phyloP scores from a whole-genome alignment of 2,888 invertebrate genomes.

The Mechanitis messenoides region DNA sequence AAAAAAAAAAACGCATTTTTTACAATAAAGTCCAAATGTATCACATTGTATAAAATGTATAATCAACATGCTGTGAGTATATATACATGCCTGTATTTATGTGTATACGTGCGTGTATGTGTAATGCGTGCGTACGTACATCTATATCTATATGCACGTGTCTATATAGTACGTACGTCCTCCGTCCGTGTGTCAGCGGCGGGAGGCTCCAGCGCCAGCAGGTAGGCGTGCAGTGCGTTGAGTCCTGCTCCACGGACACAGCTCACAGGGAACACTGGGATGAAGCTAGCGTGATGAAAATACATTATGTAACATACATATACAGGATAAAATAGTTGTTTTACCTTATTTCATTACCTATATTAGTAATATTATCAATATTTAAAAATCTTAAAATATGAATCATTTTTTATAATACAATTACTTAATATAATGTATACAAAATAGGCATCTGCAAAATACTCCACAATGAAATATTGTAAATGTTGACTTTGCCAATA shows the following conservation, averaged over 20 bases:
- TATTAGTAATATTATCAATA: too few relatives aligned
- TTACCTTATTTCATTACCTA: too few relatives aligned
- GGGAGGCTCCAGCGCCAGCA: slow-evolving; percentile 86
- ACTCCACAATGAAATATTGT: too few relatives aligned
- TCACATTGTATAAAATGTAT: too few relatives aligned
- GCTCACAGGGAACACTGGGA: slow-evolving; percentile 91
- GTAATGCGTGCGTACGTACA: neutral
- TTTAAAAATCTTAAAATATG: too few relatives aligned
- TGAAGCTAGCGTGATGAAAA: slow-evolving; percentile 68
- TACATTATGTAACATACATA: neutral
- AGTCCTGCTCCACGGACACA: slow-evolving; percentile 92
- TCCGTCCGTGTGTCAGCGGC: slow-evolving; percentile 53
- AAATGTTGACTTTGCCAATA: too few relatives aligned
- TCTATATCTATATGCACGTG: neutral
- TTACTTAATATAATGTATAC: too few relatives aligned
- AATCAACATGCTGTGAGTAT: neutral
- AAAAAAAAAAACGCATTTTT: too few relatives aligned
- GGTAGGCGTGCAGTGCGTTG: slow-evolving; percentile 88
- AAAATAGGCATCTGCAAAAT: too few relatives aligned
- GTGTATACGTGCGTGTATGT: neutral
- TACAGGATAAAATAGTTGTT: neutral
- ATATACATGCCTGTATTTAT: neutral
- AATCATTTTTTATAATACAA: too few relatives aligned
- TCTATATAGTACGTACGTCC: slow-evolving; percentile 38
- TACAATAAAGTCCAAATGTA: too few relatives aligned